These are phyloP conservation scores for Mactromeris polynyma DNA, from an alignment of 2,888 invertebrate genomes.

Conservation along the genomic window DNA sequence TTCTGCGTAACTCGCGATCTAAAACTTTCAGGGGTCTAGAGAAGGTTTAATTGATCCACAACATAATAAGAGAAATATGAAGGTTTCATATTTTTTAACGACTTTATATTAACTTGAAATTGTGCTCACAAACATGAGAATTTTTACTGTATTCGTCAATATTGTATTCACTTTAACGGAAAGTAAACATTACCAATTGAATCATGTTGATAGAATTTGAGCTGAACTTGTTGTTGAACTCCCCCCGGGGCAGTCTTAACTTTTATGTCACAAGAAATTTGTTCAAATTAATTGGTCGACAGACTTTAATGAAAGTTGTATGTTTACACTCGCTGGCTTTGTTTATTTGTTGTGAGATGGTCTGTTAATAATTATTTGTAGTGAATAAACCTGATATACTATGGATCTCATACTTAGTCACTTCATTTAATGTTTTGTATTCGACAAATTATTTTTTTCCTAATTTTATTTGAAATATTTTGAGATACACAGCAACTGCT, in stretches of 20 bases:
- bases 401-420: not conserved
- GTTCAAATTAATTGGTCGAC: slow-evolving; percentile 1
- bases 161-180: not conserved
- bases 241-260: not conserved
- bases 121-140: not conserved
- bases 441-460: too few species aligned
- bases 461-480: too few species aligned
- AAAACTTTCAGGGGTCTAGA: too few species aligned
- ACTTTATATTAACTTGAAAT: not conserved
- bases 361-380: not conserved
- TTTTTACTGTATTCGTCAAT: not conserved
- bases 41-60: too few species aligned
- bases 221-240: not conserved
- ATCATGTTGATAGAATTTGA: not conserved
- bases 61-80: too few species aligned
- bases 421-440: not conserved
- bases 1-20: too few species aligned
- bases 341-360: not conserved
- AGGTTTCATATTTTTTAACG: too few species aligned
- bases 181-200: not conserved
- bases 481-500: not conserved
- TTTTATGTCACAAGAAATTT: slow-evolving; percentile 8
- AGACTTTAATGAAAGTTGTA: not conserved
- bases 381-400: not conserved
- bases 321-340: not conserved